Conservation (phyloP, 2,113 vertebrate species). For the Prinia subflava region DNA sequence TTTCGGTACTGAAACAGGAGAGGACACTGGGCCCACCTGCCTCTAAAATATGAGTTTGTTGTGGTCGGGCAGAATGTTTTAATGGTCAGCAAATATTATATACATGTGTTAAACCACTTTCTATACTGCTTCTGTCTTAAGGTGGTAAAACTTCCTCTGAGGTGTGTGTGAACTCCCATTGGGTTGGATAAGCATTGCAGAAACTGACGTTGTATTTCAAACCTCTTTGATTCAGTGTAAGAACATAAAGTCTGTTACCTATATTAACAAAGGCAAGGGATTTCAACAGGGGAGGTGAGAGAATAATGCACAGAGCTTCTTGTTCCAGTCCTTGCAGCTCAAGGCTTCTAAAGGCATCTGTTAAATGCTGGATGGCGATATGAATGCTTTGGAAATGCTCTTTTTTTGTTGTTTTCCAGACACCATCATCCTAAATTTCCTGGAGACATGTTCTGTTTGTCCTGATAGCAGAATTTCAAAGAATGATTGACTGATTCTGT, state of each 20-base stretch:
- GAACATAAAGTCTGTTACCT: not conserved
- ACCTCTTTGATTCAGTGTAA: not conserved
- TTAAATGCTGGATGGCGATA: not conserved
- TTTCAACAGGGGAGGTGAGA: not conserved
- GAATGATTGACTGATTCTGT: not conserved
- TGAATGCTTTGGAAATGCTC: not conserved
- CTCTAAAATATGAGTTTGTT: not conserved
- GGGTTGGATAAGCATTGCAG: not conserved
- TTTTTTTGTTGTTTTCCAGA: not conserved
- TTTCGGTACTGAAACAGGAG: not conserved
- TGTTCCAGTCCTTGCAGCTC: not conserved
- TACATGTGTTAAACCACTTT: not conserved
- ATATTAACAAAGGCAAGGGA: not conserved
- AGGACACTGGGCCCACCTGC: not conserved
- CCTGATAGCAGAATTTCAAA: not conserved
- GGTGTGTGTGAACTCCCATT: not conserved
- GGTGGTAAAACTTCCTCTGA: not conserved
- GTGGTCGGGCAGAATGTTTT: accelerated
- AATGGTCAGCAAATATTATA: not conserved
- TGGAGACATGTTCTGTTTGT: not conserved
- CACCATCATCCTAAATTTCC: not conserved
- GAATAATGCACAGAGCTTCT: not conserved
- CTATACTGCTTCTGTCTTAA: not conserved
- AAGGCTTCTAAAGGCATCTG: not conserved
- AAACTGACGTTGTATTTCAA: not conserved